A percentile compares a stretch with the other conserved stretches of the same genome.
Conservation (phyloP, 2,797 vertebrate genomes). For the Centroberyx gerrardi region DNA sequence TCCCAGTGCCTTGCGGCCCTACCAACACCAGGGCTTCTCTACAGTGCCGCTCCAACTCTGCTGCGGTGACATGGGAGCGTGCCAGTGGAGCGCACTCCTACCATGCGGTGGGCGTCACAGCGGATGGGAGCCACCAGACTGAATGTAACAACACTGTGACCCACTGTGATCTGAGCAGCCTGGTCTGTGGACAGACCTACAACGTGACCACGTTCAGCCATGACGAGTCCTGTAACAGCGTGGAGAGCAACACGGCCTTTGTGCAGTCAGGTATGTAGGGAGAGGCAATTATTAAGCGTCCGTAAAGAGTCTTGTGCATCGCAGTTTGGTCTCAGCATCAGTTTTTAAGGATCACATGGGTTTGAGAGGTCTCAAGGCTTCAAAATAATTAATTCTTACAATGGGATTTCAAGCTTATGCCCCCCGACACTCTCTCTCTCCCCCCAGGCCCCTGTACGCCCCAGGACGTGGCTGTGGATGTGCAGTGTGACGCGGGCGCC, state of each 20-base stretch:
- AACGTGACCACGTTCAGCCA: slow-evolving; percentile 71
- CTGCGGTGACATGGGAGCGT: slow-evolving; percentile 81
- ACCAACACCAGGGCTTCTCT: slow-evolving; percentile 71
- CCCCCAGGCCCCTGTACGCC: slow-evolving; percentile 81
- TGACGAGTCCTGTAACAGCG: slow-evolving; percentile 74
- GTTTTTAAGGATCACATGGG: not conserved
- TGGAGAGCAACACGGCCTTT: slow-evolving; percentile 51
- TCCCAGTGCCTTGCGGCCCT: slow-evolving; percentile 82
- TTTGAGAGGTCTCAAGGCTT: not conserved
- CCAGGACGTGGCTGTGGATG: slow-evolving; percentile 63
- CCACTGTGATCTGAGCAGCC: slow-evolving; percentile 71
- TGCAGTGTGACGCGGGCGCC: slow-evolving; percentile 61
- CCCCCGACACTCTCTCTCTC: not conserved
- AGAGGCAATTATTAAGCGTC: no score
- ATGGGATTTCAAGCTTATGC: not conserved
- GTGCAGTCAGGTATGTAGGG: slow-evolving; percentile 77
- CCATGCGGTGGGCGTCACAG: slow-evolving; percentile 59
- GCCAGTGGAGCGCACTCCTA: slow-evolving; percentile 78
- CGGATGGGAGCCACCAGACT: slow-evolving; percentile 46
- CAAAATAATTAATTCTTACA: no score
- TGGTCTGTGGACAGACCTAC: slow-evolving; percentile 83
- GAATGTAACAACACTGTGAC: slow-evolving; percentile 76
- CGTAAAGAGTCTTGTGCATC: not conserved
- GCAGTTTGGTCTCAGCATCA: not conserved
- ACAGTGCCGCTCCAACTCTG: slow-evolving; percentile 71